phyloP scores from a whole-genome alignment of 2,113 vertebrate species.

The Sitta europaea region DNA sequence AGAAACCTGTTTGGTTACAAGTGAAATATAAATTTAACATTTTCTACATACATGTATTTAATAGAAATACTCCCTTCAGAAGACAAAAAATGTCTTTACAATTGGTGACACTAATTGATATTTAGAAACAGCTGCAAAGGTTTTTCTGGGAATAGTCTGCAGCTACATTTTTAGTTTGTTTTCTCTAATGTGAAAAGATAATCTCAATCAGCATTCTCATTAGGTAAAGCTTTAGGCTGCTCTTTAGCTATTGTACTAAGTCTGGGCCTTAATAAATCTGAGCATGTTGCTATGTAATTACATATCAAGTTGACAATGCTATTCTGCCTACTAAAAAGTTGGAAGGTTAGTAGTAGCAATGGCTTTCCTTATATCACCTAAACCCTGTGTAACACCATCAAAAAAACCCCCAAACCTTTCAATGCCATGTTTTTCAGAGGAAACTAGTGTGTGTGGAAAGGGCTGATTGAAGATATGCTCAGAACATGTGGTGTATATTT shows the following conservation, averaged over 20 bases:
- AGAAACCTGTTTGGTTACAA: neutral
- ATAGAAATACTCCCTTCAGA: neutral
- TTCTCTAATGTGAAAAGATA: neutral
- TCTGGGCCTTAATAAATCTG: neutral
- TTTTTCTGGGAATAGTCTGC: neutral
- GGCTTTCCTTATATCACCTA: neutral
- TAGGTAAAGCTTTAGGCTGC: neutral
- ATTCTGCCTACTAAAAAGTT: neutral
- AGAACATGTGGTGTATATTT: fast-evolving
- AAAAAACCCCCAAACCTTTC: neutral
- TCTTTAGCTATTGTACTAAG: neutral
- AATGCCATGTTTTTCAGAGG: neutral
- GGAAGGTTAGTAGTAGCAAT: neutral
- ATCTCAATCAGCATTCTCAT: neutral
- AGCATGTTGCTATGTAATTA: neutral
- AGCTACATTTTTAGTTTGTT: neutral
- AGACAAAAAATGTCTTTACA: neutral
- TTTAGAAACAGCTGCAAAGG: neutral
- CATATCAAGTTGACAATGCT: neutral
- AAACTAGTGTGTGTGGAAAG: neutral
- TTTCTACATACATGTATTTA: neutral
- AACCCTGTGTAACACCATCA: neutral
- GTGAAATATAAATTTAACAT: neutral
- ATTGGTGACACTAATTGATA: neutral
- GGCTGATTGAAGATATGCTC: neutral